phyloP scores from a whole-genome alignment of 92 coral and sea anemone genomes.

The Palythoa heliodiscus region DNA sequence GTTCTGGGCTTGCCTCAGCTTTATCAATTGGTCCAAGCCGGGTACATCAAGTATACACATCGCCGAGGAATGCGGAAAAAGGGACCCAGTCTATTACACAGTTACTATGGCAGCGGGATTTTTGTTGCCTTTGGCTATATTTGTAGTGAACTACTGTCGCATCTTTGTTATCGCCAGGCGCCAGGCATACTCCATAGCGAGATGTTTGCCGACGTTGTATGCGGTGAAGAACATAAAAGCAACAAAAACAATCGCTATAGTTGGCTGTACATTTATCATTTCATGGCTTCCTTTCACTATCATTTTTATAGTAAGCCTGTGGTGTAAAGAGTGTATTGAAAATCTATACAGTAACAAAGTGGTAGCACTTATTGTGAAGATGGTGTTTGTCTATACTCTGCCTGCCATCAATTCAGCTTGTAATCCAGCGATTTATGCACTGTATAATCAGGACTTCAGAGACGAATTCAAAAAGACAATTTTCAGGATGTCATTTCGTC shows the following conservation, averaged over 20 bases:
- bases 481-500: conserved; percentile 14
- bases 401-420: conserved; percentile 44
- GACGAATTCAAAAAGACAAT: conserved; percentile 35
- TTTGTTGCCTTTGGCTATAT: conserved; percentile 14
- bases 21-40: conserved; percentile 28
- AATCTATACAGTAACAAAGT: conserved; percentile 5
- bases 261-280: conserved; percentile 28
- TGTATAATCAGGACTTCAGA: conserved; percentile 33
- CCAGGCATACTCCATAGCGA: conserved; percentile 24
- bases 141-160: conserved; percentile 38
- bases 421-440: conserved; percentile 37
- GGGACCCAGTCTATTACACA: conserved; percentile 26
- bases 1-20: conserved; percentile 31
- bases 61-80: conserved; percentile 7
- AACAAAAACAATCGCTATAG: conserved; percentile 34
- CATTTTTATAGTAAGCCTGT: conserved; percentile 4
- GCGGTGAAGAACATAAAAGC: conserved; percentile 27
- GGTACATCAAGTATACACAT: conserved; percentile 29
- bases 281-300: conserved; percentile 35
- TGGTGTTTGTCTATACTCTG: conserved; percentile 43
- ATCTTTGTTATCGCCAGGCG: conserved; percentile 25
- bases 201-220: not conserved
- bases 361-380: conserved; percentile 23
- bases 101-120: conserved; percentile 23
- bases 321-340: conserved; percentile 28